phyloP scores from a whole-genome alignment of 2,888 invertebrate genomes.

The Phalera bucephala region DNA sequence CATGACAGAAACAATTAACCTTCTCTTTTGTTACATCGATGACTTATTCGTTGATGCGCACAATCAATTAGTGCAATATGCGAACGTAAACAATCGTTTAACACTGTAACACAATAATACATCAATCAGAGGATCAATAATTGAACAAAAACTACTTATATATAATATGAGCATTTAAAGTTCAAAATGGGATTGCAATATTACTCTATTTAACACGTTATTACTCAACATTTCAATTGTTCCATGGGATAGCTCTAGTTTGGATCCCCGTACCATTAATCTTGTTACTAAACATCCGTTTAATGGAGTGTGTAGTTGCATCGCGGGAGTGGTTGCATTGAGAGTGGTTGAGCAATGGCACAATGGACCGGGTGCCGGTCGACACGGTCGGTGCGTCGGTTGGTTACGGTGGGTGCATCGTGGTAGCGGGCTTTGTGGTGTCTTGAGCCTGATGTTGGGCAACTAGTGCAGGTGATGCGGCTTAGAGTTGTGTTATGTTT shows the following conservation, averaged over 20 bases:
- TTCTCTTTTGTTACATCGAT: background rate
- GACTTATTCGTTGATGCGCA: background rate
- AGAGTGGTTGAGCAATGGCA: conserved; percentile 33
- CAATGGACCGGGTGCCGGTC: conserved; percentile 22
- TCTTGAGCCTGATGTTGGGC: conserved; percentile 15
- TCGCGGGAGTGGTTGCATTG: conserved; percentile 64
- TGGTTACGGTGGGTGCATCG: conserved; percentile 13
- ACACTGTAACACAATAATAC: background rate
- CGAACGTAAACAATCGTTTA: background rate
- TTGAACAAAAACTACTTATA: no score
- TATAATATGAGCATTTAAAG: no score
- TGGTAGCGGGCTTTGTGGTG: conserved; percentile 17
- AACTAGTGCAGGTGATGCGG: conserved; percentile 13
- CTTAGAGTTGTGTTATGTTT: background rate
- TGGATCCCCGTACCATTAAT: conserved; percentile 42
- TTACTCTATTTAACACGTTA: background rate
- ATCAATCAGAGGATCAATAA: no score
- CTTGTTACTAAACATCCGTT: conserved; percentile 62
- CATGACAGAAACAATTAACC: background rate
- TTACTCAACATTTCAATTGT: background rate
- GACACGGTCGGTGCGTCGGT: conserved; percentile 28
- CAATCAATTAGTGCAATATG: background rate
- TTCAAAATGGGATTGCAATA: no score
- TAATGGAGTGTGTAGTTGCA: conserved; percentile 62
- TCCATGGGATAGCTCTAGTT: conserved; percentile 3